These are phyloP conservation scores for Drosophila hydei DNA, from an alignment of 1,140 invertebrate species.

Conservation along the genomic window DNA sequence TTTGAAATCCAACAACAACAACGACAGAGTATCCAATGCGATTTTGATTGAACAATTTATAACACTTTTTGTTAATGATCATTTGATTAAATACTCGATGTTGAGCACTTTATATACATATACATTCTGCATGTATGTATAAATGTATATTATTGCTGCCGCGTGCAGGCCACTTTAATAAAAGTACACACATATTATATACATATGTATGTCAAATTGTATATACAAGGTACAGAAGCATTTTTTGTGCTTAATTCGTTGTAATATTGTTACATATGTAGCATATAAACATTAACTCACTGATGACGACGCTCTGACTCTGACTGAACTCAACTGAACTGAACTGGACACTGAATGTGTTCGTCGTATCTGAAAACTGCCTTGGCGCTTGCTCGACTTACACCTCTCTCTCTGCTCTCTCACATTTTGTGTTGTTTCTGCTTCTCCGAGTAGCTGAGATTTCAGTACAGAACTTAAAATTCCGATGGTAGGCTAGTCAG, in stretches of 20 bases:
- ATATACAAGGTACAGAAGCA: constrained; percentile 5
- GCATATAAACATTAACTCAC: constrained; percentile 80
- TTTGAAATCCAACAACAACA: constrained; percentile 19
- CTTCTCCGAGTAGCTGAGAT: constrained; percentile 48
- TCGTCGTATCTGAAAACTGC: constrained; percentile 53
- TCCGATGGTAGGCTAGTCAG: constrained; percentile 67
- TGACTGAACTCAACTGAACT: constrained; percentile 79
- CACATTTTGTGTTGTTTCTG: neutral
- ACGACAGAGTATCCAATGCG: constrained; percentile 10
- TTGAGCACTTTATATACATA: constrained; percentile 15
- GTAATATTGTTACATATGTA: constrained; percentile 52
- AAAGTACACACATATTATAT: constrained; percentile 19
- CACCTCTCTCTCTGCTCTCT: constrained; percentile 21
- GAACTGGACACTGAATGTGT: constrained; percentile 58
- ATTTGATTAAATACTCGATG: constrained; percentile 31
- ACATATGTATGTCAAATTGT: constrained; percentile 3
- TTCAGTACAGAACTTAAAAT: constrained; percentile 70
- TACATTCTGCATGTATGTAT: constrained; percentile 5
- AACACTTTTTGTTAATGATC: constrained; percentile 32
- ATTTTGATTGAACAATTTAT: constrained; percentile 21
- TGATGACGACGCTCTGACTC: constrained; percentile 76
- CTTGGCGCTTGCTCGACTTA: constrained; percentile 42
- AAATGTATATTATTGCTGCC: constrained; percentile 10
- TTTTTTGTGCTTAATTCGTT: constrained; percentile 38
- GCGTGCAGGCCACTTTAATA: constrained; percentile 11